Base-by-base conservation (phyloP, 2,888 invertebrate species). In the Amphipoea lucens region DNA sequence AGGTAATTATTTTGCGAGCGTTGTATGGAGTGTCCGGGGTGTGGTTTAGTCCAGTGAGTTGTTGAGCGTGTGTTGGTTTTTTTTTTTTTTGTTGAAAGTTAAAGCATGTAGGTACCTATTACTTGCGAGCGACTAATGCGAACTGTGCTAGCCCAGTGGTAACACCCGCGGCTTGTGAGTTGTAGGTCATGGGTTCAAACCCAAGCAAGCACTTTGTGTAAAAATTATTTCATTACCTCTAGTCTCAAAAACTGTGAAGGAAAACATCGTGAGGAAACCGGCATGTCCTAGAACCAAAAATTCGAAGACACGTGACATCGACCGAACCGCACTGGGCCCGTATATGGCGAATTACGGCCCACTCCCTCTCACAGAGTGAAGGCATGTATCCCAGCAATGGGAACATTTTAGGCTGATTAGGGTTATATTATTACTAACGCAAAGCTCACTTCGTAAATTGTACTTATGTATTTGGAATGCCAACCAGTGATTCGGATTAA, bases 401-500 rank as follows among this genome's bases (percentile, higher is more conserved):
- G 6, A 3, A 60, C 4, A 60, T n/a, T 60, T 4, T 12, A n/a
- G 11, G 4, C 12, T n/a, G 57, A 57, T n/a, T 23, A n/a, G 11
- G 23, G 23, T n/a, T n/a, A 57, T 57, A 57, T 11, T n/a, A n/a
- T 57, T 23, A 57, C 11, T 23, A 57, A 57, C 3, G n/a, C 57
- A 51, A 48, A n/a, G 17, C 6, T n/a, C 4, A 17, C 17, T 65
- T 40, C 6, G n/a, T 36, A 36, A 40, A 65, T 6, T n/a, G 1
- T 40, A 29, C 17, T 11, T 20, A 54, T 40, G 23, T 54, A n/a
- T 40, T 70, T 36, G 54, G 12, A 51, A 74, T 63, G 29, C 29
- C 40, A 74, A 76, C 42, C 63, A 73, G 74, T 62, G n/a, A 62
- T 62, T 48, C 14, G 14, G 40, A 48, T 74, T 74, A 20, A 76